These are phyloP conservation scores for Fratercula arctica DNA, from an alignment of 2,797 vertebrate genomes.

Conservation along the genomic window DNA sequence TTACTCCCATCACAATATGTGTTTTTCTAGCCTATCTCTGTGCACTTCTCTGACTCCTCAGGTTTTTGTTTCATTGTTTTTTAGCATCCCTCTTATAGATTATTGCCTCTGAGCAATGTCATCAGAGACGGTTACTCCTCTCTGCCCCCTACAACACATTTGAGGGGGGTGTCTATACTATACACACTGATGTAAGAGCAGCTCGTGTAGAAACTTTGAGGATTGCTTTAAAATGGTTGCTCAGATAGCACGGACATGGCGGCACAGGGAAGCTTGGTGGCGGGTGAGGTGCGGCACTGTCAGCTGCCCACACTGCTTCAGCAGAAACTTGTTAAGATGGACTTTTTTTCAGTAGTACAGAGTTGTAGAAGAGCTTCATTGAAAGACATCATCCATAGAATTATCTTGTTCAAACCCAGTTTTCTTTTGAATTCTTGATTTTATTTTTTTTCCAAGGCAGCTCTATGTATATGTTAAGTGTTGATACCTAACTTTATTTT, in stretches of 20 bases:
- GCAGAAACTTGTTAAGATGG: not conserved
- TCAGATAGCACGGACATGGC: not conserved
- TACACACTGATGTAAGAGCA: not conserved
- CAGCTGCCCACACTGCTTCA: not conserved
- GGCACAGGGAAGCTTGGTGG: not conserved
- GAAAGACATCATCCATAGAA: not conserved
- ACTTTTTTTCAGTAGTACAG: not conserved
- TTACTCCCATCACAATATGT: not conserved
- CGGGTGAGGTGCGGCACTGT: not conserved
- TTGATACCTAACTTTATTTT: not conserved
- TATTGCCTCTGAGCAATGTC: not conserved
- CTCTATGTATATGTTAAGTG: not conserved
- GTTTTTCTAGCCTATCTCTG: not conserved
- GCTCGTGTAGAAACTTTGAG: not conserved
- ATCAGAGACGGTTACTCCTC: not conserved
- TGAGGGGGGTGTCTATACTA: fast-evolving
- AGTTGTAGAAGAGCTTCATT: not conserved
- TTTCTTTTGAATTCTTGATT: not conserved
- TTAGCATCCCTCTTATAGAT: not conserved
- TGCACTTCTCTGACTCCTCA: fast-evolving
- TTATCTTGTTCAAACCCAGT: not conserved
- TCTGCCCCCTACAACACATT: not conserved
- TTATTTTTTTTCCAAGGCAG: not conserved
- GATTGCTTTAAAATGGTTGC: not conserved
- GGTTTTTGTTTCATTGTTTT: not conserved